phyloP scores from a whole-genome alignment of 2,888 invertebrate genomes.

The Calameuta filiformis region DNA sequence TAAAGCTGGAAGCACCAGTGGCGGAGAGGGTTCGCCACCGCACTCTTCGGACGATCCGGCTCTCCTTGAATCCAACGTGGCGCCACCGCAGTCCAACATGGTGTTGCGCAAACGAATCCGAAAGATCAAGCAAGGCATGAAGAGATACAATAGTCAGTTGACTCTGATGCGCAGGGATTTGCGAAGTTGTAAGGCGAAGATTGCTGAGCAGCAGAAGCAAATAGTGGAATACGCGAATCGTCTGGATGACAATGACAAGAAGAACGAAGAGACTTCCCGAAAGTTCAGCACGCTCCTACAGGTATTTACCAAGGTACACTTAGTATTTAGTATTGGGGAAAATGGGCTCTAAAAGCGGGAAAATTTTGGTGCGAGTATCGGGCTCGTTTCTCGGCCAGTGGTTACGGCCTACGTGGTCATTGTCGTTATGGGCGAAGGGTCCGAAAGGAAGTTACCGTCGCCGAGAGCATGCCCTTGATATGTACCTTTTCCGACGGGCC shows the following conservation, averaged over 20 bases:
- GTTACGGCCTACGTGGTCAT: not conserved
- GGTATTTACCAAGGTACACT: slow-evolving; percentile 68
- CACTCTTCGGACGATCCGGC: slow-evolving; percentile 68
- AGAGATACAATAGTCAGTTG: slow-evolving; percentile 85
- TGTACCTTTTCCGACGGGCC: slow-evolving; percentile 7
- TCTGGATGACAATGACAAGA: slow-evolving; percentile 91
- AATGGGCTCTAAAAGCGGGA: not conserved
- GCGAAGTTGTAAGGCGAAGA: slow-evolving; percentile 83
- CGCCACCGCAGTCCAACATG: slow-evolving; percentile 86
- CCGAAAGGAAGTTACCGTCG: not conserved
- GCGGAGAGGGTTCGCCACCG: slow-evolving; percentile 65
- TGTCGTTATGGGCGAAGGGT: not conserved
- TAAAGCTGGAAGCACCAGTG: slow-evolving; percentile 67
- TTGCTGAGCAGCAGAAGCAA: slow-evolving; percentile 87
- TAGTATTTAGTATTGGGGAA: slow-evolving; percentile 1
- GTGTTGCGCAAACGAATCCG: slow-evolving; percentile 87
- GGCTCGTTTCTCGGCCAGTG: not conserved
- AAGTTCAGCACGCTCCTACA: slow-evolving; percentile 89
- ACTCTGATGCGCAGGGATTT: slow-evolving; percentile 83
- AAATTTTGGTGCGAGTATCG: not conserved
- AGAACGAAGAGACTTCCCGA: slow-evolving; percentile 88
- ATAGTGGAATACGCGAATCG: slow-evolving; percentile 84
- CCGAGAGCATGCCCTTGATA: not conserved
- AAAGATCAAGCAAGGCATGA: slow-evolving; percentile 91
- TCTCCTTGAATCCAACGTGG: slow-evolving; percentile 62